These are phyloP conservation scores for Antigone vipio DNA, from an alignment of 2,113 vertebrate genomes.

Conservation along the genomic window DNA sequence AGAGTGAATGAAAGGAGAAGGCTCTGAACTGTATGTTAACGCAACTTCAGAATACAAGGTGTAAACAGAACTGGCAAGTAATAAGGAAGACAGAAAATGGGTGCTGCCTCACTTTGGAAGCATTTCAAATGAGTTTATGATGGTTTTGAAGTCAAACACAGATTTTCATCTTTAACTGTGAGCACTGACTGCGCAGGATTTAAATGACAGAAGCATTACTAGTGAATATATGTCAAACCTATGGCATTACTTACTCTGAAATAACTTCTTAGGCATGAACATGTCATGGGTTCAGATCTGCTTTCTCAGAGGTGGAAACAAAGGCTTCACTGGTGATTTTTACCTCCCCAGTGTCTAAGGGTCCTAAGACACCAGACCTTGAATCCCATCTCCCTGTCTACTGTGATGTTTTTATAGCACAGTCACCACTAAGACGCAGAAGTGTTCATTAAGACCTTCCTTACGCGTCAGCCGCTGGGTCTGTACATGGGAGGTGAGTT, in stretches of 20 bases:
- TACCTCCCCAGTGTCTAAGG: neutral
- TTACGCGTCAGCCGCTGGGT: accelerated
- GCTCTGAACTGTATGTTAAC: neutral
- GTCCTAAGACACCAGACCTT: neutral
- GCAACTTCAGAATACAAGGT: neutral
- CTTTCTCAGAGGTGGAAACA: neutral
- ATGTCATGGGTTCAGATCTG: neutral
- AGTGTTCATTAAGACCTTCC: neutral
- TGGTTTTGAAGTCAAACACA: neutral
- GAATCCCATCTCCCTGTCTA: neutral
- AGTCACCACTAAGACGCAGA: neutral
- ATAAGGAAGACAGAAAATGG: neutral
- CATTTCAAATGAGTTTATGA: neutral
- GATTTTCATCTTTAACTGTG: neutral
- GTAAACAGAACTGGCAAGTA: neutral
- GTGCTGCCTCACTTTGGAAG: neutral
- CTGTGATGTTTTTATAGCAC: neutral
- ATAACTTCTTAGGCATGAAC: neutral
- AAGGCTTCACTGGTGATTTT: neutral
- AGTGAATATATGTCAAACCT: neutral
- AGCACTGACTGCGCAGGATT: neutral
- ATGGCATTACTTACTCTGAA: neutral
- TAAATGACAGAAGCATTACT: neutral
- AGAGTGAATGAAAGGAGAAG: neutral
- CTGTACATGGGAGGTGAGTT: neutral